phyloP scores from a whole-genome alignment of 2,797 vertebrate genomes.

The Micropoecilia bifurca region DNA sequence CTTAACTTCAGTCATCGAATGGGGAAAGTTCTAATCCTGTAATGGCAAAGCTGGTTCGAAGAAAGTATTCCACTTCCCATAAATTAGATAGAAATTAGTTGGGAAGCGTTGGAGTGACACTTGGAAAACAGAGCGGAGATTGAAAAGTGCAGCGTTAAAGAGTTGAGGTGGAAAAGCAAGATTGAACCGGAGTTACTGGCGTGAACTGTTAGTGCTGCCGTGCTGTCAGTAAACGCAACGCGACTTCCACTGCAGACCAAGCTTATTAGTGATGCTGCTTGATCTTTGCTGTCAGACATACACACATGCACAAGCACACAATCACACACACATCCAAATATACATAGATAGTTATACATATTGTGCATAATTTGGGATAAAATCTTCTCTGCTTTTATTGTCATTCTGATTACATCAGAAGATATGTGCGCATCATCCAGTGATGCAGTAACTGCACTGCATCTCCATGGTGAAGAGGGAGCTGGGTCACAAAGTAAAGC shows the following conservation, averaged over 20 bases:
- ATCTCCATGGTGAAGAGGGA: background rate
- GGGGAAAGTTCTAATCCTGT: background rate
- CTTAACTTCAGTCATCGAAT: background rate
- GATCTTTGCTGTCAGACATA: conserved; percentile 16
- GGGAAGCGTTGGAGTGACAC: conserved; percentile 31
- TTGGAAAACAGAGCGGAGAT: conserved; percentile 19
- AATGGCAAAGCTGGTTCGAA: conserved; percentile 1
- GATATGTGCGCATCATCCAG: background rate
- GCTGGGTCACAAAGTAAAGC: background rate
- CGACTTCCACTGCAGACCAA: conserved; percentile 32
- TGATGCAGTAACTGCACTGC: background rate
- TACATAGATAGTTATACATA: background rate
- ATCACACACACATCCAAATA: background rate
- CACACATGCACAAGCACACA: background rate
- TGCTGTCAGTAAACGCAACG: conserved; percentile 31
- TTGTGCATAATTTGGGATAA: background rate
- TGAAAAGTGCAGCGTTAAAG: conserved; percentile 28
- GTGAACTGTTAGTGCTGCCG: conserved; percentile 4
- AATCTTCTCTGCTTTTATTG: background rate
- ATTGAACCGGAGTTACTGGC: conserved; percentile 18
- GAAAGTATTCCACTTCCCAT: conserved; percentile 25
- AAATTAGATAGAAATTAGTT: conserved; percentile 10
- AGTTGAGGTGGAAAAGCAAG: conserved; percentile 39
- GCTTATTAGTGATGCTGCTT: conserved; percentile 48
- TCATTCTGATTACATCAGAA: conserved; percentile 5